Evolutionary conservation across 2,888 invertebrate species (phyloP), one percentile per base, ranked within the genome.

Genomic region (Tenthredo scrophulariae): DNA sequence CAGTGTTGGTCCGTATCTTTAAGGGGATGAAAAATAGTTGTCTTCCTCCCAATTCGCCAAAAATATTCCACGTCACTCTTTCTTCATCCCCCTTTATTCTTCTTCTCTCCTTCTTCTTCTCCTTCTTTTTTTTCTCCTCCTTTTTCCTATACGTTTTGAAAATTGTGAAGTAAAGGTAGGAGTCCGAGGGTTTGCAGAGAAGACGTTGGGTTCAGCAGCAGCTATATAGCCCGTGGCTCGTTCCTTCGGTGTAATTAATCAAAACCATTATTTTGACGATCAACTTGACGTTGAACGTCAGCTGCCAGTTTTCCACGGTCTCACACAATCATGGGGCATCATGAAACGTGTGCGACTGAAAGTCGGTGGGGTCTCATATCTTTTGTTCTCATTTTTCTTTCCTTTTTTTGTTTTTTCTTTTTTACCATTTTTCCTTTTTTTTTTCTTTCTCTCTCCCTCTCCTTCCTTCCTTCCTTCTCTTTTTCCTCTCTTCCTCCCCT

Each of bases 1-100:
- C 58, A 6, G 3, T 26, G 80, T 58, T 37, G 22, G 13, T 46
- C 50, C 22, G 0, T 4, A 18, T 33, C 10, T 18, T 18, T 6
- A 40, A 50, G 62, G 77, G 58, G 79, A 80, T 80, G 79, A 80
- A 80, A 62, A 80, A 80, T 80, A 29, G 79, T 40, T 80, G 79
- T 80, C 79, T 67, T 67, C 67, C 26, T 13, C 9, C 4, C 43
- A 18, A 18, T 40, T 26, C 22, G 22, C 10, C 40, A 10, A 33
- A 43, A 74, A 74, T 46, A 46, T 74, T 74, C 43, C 9, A 22
- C 40, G 74, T 43, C n/a, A 43, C 43, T 74, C 74, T 70, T n/a
- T 70, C 74, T 29, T 29, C 67, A 29, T 67, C 67, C 67, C 33
- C 1, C 13, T 26, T 62, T 26, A 26, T 26, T 22, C 10, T 26